A percentile compares a stretch with the other conserved stretches of the same genome.
Conservation (phyloP, 2,797 vertebrate genomes). For the Hippopotamyrus pictus region DNA sequence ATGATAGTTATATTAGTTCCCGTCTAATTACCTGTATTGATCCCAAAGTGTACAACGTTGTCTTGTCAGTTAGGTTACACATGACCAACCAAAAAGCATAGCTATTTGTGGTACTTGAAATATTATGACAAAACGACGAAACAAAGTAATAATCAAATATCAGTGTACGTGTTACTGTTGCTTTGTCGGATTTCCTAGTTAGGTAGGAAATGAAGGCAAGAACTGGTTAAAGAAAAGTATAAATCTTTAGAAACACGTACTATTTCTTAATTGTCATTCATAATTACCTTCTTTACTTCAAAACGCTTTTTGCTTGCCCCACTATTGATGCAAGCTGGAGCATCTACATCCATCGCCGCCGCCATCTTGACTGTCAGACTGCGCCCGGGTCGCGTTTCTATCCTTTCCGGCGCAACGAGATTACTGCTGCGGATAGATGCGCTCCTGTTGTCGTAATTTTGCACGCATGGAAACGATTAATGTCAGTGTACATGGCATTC, state of each 20-base stretch:
- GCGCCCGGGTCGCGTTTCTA: neutral
- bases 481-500: neutral
- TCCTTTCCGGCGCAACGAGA: neutral
- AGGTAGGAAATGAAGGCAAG: neutral
- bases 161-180: neutral
- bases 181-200: neutral
- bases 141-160: neutral
- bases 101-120: neutral
- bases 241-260: neutral
- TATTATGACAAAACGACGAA: neutral
- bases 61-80: neutral
- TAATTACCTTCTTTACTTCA: constrained; percentile 90
- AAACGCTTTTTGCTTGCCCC: constrained; percentile 91
- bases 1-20: neutral
- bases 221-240: neutral
- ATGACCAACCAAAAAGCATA: neutral
- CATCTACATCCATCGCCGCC: constrained; percentile 93
- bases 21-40: neutral
- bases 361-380: constrained; percentile 75
- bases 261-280: neutral
- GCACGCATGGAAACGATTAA: neutral
- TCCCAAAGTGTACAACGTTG: neutral
- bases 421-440: neutral
- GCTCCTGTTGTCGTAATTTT: neutral
- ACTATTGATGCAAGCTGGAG: constrained; percentile 82